Evolutionary conservation across 2,113 vertebrate species (phyloP).

Genomic region (Syngnathus scovelli): DNA sequence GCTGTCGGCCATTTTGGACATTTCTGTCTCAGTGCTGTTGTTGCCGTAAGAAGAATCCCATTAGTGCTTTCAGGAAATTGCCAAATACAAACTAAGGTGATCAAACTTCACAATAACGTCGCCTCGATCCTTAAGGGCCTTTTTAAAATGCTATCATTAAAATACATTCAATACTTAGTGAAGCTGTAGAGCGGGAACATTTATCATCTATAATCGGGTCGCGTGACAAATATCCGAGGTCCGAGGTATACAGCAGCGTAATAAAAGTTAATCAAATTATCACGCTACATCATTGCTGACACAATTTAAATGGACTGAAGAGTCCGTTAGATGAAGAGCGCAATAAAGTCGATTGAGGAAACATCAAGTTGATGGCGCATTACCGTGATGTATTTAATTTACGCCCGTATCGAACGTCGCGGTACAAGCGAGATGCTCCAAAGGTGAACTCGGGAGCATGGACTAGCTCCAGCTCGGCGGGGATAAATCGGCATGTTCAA

Average conservation of each 20-base stretch:
- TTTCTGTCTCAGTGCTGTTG: neutral
- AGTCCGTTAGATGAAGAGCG: neutral
- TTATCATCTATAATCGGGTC: slow-evolving; percentile 5
- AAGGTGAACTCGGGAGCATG: neutral
- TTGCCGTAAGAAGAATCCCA: neutral
- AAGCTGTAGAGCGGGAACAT: neutral
- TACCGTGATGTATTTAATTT: neutral
- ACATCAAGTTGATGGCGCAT: neutral
- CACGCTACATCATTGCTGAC: slow-evolving; percentile 6
- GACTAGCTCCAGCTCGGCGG: neutral
- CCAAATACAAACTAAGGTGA: neutral
- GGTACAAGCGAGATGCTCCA: neutral
- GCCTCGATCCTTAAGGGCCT: neutral
- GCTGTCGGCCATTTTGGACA: neutral
- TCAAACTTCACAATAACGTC: neutral
- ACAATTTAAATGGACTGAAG: slow-evolving; percentile 1
- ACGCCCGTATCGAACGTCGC: neutral
- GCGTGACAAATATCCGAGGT: slow-evolving; percentile 5
- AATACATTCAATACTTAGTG: neutral
- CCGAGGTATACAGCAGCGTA: neutral
- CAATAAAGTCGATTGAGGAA: neutral
- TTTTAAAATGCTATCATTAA: neutral
- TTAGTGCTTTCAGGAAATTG: neutral
- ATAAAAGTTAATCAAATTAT: slow-evolving; percentile 8
- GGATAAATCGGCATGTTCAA: slow-evolving; percentile 9